Conservation (phyloP, 2,888 invertebrate species). For the Tanaodytes sp. region DNA sequence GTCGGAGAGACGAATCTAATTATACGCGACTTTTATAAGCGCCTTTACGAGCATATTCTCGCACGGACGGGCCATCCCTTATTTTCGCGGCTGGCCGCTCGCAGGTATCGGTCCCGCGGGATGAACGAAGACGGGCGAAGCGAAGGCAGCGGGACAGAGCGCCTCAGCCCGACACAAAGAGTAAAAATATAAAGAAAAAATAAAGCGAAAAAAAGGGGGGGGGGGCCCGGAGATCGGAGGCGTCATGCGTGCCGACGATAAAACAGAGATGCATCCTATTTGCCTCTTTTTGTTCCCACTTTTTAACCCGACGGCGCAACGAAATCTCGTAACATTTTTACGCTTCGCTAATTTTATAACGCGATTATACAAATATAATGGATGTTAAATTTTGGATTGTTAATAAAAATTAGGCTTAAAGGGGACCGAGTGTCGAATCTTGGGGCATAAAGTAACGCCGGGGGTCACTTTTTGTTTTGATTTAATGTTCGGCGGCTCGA, state of each 20-base stretch:
- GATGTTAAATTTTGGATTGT: constrained; percentile 17
- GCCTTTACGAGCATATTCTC: constrained; percentile 52
- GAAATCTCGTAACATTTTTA: constrained; percentile 30
- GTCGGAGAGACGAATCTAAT: constrained; percentile 53
- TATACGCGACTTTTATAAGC: constrained; percentile 54
- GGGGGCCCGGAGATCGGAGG: constrained; percentile 18
- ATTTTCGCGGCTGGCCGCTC: constrained; percentile 52
- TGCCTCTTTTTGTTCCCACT: constrained; percentile 14
- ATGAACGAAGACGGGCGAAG: constrained; percentile 11
- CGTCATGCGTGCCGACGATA: constrained; percentile 34
- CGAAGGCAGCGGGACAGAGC: constrained; percentile 7
- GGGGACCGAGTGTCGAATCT: constrained; percentile 7
- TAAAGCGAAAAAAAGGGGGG: constrained; percentile 23
- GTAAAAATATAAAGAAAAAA: constrained; percentile 22
- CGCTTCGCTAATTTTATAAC: constrained; percentile 31
- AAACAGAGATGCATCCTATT: constrained; percentile 37
- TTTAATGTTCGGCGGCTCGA: too few relatives aligned
- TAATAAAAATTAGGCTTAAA: constrained; percentile 33
- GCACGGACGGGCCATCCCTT: constrained; percentile 50
- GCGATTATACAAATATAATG: constrained; percentile 31
- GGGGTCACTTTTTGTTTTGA: neutral
- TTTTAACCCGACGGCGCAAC: constrained; percentile 23
- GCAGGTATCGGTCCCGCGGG: constrained; percentile 40
- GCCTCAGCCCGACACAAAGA: constrained; percentile 19
- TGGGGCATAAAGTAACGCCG: neutral